These are phyloP conservation scores for Cossypha niveicapilla DNA, from an alignment of 2,797 vertebrate species.

Conservation along the genomic window DNA sequence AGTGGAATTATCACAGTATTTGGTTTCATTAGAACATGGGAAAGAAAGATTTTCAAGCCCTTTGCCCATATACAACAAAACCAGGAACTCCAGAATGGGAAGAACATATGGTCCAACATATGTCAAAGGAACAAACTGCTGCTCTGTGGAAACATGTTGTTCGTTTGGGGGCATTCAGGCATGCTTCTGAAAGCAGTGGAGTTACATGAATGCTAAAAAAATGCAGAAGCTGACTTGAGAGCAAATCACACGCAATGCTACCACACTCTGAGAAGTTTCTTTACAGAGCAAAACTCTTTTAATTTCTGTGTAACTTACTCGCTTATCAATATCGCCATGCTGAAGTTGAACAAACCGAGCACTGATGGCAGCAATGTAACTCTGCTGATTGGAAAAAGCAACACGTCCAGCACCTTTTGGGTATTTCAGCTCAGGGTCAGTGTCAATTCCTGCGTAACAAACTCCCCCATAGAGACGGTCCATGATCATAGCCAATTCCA, in stretches of 20 bases:
- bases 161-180: background rate
- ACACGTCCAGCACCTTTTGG: constrained; percentile 96
- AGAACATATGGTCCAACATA: constrained; percentile 17
- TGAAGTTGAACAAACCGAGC: constrained; percentile 97
- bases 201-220: background rate
- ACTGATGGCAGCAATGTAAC: constrained; percentile 97
- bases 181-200: background rate
- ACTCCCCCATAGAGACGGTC: constrained; percentile 97
- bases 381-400: constrained; percentile 99
- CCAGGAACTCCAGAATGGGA: background rate
- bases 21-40: background rate
- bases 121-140: constrained; percentile 3
- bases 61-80: background rate
- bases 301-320: constrained; percentile 76
- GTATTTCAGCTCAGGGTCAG: constrained; percentile 96
- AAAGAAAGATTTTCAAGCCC: background rate
- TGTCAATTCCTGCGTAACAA: constrained; percentile 96
- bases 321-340: constrained; percentile 97
- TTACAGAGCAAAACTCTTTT: background rate
- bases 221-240: background rate
- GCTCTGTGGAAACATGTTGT: background rate
- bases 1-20: background rate
- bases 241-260: background rate
- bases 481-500: constrained; percentile 99
- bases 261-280: background rate